Conservation (phyloP, 2,888 invertebrate species). For the Eupithecia insigniata region DNA sequence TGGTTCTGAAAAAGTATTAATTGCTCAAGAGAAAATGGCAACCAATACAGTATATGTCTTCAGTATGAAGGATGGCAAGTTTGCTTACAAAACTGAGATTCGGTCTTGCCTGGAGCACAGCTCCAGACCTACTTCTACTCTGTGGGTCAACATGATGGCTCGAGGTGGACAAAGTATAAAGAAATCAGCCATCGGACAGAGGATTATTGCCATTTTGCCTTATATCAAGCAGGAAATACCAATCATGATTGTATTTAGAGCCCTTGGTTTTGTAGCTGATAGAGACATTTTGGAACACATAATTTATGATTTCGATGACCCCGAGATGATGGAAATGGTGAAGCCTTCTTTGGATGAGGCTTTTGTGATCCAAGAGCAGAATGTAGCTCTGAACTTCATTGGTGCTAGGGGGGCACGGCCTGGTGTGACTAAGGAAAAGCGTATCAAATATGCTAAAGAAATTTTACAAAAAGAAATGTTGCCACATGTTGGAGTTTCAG, state of each 20-base stretch:
- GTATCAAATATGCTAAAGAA: constrained; percentile 99
- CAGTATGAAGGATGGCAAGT: constrained; percentile 99
- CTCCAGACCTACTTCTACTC: constrained; percentile 97
- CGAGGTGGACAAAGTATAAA: constrained; percentile 99
- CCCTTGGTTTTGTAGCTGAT: constrained; percentile 99
- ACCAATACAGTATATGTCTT: constrained; percentile 99
- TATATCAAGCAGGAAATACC: constrained; percentile 99
- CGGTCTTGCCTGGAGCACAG: constrained; percentile 89
- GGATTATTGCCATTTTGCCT: constrained; percentile 98
- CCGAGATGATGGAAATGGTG: constrained; percentile 99
- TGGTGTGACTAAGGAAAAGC: constrained; percentile 99
- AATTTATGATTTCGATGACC: constrained; percentile 99
- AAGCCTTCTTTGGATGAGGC: constrained; percentile 99
- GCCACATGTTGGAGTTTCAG: constrained; percentile 99
- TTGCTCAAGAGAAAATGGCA: constrained; percentile 99
- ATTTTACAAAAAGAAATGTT: constrained; percentile 99
- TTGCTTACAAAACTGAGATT: constrained; percentile 99
- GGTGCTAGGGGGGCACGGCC: constrained; percentile 98
- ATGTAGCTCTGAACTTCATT: constrained; percentile 99
- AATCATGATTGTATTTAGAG: constrained; percentile 99
- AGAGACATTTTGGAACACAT: constrained; percentile 99
- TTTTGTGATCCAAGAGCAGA: constrained; percentile 99
- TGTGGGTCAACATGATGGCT: constrained; percentile 99
- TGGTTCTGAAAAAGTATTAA: constrained; percentile 98
- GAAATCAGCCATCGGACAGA: constrained; percentile 99